These are phyloP conservation scores for Eidolon helvum DNA, from an alignment of 2,113 vertebrate species.

Conservation along the genomic window DNA sequence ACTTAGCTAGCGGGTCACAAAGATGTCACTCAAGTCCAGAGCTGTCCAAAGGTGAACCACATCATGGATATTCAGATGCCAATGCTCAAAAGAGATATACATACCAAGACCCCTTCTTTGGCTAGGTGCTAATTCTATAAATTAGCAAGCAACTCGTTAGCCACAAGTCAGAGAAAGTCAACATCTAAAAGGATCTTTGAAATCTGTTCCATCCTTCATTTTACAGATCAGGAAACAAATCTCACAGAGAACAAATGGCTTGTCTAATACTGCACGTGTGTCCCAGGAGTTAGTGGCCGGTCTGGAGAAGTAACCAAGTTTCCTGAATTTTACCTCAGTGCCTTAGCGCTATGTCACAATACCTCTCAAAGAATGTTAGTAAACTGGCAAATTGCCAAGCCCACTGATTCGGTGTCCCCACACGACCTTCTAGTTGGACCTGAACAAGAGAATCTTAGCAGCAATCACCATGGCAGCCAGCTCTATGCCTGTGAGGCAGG, in stretches of 20 bases:
- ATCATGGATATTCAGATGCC: background rate
- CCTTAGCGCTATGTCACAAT: rapidly evolving
- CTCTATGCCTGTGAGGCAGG: no score
- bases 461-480: background rate
- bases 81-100: background rate
- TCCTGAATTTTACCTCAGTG: background rate
- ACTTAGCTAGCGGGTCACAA: background rate
- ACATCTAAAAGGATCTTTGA: background rate
- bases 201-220: background rate
- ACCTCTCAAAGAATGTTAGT: background rate
- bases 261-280: background rate
- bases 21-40: background rate
- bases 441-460: background rate
- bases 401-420: background rate
- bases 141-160: background rate
- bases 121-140: background rate
- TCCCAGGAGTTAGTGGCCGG: background rate
- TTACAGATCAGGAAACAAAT: background rate
- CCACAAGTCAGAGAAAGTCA: background rate
- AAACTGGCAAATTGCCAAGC: background rate
- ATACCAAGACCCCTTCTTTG: background rate
- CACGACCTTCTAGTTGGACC: background rate
- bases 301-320: background rate
- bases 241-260: background rate
- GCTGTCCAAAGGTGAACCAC: background rate